Percentiles rank a stretch among this genome's conserved stretches.
phyloP scores from a whole-genome alignment of 2,888 invertebrate genomes.

The Tiliacea aurago region DNA sequence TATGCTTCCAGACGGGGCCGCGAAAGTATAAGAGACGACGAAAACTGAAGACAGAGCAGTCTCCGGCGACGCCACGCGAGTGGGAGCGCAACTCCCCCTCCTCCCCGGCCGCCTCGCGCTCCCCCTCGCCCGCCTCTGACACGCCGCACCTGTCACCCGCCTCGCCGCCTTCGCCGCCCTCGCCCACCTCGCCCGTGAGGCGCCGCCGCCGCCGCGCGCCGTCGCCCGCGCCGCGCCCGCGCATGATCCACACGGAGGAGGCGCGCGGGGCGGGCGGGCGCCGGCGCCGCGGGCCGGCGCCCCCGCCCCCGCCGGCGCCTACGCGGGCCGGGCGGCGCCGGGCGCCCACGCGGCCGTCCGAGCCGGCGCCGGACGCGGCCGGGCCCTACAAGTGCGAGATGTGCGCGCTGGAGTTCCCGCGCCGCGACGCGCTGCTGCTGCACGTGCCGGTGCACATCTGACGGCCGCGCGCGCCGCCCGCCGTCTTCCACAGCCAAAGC shows the following conservation, averaged over 20 bases:
- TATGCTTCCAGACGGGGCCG: constrained; percentile 91
- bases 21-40: constrained; percentile 95
- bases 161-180: constrained; percentile 77
- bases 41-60: constrained; percentile 90
- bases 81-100: constrained; percentile 67
- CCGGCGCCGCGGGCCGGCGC: constrained; percentile 87
- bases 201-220: constrained; percentile 63
- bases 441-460: constrained; percentile 96
- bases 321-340: constrained; percentile 74
- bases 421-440: constrained; percentile 92
- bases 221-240: constrained; percentile 50
- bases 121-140: constrained; percentile 62
- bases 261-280: constrained; percentile 7
- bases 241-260: constrained; percentile 39
- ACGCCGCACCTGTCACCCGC: constrained; percentile 53
- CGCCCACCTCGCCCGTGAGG: constrained; percentile 28
- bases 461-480: constrained; percentile 71
- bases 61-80: constrained; percentile 68
- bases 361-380: constrained; percentile 84
- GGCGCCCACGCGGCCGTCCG: constrained; percentile 78
- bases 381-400: constrained; percentile 94
- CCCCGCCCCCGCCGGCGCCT: constrained; percentile 74
- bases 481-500: not conserved
- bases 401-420: constrained; percentile 94
- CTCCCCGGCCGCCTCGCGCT: constrained; percentile 60